Percentiles rank a stretch among this genome's conserved stretches.
Evolutionary conservation across 2,888 invertebrate species (phyloP).

Genomic region (Acleris holmiana): DNA sequence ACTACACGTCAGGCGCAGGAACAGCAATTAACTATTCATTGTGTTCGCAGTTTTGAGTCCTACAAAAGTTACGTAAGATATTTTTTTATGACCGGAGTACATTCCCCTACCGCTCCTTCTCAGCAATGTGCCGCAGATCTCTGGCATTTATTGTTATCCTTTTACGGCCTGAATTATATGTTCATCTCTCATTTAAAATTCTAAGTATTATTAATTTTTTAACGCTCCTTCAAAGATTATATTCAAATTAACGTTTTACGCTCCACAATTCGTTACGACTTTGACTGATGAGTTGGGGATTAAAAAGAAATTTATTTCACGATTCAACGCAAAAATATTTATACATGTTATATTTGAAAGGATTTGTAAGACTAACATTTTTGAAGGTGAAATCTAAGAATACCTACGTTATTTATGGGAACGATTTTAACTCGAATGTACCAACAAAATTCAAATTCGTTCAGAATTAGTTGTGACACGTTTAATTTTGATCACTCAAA

Average conservation of each 20-base stretch:
- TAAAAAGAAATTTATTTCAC: slow-evolving; percentile 5
- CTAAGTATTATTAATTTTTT: slow-evolving; percentile 28
- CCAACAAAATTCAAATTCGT: too few species aligned
- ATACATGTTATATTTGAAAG: too few species aligned
- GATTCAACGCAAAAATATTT: too few species aligned
- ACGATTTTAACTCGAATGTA: too few species aligned
- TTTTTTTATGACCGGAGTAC: background rate
- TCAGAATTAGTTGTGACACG: too few species aligned
- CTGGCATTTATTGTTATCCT: slow-evolving; percentile 31
- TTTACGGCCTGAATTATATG: slow-evolving; percentile 28
- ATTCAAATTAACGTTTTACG: slow-evolving; percentile 20
- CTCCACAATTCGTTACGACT: slow-evolving; percentile 9
- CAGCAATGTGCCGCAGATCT: background rate
- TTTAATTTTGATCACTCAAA: too few species aligned
- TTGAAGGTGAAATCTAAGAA: too few species aligned
- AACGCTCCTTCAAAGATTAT: slow-evolving; percentile 18
- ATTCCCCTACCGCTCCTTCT: slow-evolving; percentile 12
- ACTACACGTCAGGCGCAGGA: too few species aligned
- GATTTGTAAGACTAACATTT: too few species aligned
- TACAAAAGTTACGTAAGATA: background rate
- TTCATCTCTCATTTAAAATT: slow-evolving; percentile 23
- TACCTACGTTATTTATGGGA: too few species aligned
- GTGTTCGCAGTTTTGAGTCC: too few species aligned
- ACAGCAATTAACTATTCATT: too few species aligned
- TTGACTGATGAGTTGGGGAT: slow-evolving; percentile 25